phyloP scores from a whole-genome alignment of 2,888 invertebrate species.

The Drosophila subsilvestris region DNA sequence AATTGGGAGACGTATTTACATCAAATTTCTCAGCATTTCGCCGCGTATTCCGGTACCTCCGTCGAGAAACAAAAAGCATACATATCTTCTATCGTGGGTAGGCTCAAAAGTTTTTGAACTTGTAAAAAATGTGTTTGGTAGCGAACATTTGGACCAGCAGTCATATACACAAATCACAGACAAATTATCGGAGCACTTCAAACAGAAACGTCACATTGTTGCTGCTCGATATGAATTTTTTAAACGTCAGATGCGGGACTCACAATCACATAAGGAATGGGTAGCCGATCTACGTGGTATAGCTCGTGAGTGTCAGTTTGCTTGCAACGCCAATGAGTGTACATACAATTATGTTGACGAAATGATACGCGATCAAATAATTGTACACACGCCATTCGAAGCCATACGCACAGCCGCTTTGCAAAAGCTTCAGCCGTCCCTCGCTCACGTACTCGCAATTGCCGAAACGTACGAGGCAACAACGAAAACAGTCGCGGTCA shows the following conservation, averaged over 20 bases:
- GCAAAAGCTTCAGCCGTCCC: background rate
- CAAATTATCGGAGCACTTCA: background rate
- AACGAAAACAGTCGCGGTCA: background rate
- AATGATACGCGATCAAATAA: background rate
- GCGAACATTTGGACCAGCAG: background rate
- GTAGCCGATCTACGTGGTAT: background rate
- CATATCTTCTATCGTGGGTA: no score
- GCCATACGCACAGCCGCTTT: no score
- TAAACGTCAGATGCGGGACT: background rate
- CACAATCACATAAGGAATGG: no score
- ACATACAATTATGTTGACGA: background rate
- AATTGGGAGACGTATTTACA: no score
- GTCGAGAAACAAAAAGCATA: no score
- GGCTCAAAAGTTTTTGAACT: no score
- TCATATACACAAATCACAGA: no score
- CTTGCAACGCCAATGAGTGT: background rate
- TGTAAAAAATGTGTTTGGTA: no score
- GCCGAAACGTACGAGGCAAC: background rate
- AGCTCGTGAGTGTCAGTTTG: constrained; percentile 1
- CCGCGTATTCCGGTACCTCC: no score
- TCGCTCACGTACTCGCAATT: background rate
- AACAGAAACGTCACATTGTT: background rate
- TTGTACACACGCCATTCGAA: background rate
- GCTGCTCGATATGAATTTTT: background rate
- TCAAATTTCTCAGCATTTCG: no score